Evolutionary conservation across 2,797 vertebrate species (phyloP).

Genomic region (Fringilla coelebs): DNA sequence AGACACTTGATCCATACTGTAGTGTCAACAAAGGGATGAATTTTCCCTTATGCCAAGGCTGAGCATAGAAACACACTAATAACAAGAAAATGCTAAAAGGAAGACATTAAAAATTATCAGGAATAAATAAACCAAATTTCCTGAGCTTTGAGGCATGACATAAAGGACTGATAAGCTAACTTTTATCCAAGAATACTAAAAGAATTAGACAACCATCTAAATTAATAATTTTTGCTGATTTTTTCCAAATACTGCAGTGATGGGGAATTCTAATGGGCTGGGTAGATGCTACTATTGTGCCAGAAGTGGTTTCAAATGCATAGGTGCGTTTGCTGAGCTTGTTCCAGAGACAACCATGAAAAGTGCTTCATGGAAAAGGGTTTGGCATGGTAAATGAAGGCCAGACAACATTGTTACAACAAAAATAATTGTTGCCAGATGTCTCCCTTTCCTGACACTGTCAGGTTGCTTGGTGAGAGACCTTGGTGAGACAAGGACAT

Average conservation of each 20-base stretch:
- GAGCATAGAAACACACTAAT: neutral
- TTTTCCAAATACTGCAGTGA: neutral
- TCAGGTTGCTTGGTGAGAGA: neutral
- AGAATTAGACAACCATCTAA: neutral
- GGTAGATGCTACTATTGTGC: neutral
- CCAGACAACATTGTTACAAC: neutral
- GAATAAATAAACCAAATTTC: neutral
- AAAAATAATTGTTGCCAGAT: neutral
- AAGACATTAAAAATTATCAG: neutral
- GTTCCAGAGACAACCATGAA: neutral
- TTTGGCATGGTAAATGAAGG: neutral
- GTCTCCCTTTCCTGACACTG: neutral
- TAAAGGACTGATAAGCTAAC: neutral
- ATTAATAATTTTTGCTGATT: neutral
- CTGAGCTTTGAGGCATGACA: neutral
- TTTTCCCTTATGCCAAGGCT: neutral
- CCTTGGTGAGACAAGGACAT: neutral
- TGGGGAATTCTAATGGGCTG: neutral
- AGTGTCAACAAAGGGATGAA: neutral
- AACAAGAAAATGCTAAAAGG: neutral
- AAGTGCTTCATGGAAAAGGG: neutral
- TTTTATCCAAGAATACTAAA: neutral
- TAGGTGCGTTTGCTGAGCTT: neutral
- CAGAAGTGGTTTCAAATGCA: neutral
- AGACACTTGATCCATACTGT: neutral